Conservation (phyloP, 2,797 vertebrate species). For the Lepilemur septentrionalis region DNA sequence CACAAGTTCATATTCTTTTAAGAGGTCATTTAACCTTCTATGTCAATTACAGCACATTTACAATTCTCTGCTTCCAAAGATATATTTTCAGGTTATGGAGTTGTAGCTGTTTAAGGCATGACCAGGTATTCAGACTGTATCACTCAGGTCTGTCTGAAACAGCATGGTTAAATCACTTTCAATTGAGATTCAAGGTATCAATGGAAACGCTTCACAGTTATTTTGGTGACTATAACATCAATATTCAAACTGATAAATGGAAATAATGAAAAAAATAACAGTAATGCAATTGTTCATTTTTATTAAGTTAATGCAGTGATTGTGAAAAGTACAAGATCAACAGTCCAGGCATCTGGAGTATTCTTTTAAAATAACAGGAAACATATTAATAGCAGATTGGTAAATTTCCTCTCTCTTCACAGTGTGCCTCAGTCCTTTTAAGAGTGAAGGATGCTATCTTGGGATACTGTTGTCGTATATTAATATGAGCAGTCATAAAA, state of each 20-base stretch:
- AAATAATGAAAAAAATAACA: conserved; percentile 72
- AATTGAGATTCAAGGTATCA: conserved; percentile 70
- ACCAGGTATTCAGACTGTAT: conserved; percentile 40
- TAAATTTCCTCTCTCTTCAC: not conserved
- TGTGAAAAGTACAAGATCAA: conserved; percentile 66
- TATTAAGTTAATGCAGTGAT: conserved; percentile 66
- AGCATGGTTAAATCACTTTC: conserved; percentile 69
- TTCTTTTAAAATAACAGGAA: not conserved
- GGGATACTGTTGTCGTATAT: not conserved
- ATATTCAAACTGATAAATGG: conserved; percentile 78
- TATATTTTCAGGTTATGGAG: conserved; percentile 70
- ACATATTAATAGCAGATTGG: not conserved
- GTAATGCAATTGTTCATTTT: conserved; percentile 70
- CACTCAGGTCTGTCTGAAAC: conserved; percentile 44
- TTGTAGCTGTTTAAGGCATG: conserved; percentile 70
- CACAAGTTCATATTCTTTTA: conserved; percentile 81
- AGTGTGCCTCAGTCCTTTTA: not conserved
- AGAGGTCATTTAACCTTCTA: conserved; percentile 81
- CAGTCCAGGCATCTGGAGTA: conserved; percentile 51
- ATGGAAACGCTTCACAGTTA: conserved; percentile 76
- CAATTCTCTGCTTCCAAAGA: conserved; percentile 76
- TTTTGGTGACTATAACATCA: conserved; percentile 77
- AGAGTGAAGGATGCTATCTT: not conserved
- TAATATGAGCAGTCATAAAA: not conserved
- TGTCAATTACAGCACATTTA: conserved; percentile 80